Conservation (phyloP, 2,113 vertebrate genomes). For the Dipodomys merriami region DNA sequence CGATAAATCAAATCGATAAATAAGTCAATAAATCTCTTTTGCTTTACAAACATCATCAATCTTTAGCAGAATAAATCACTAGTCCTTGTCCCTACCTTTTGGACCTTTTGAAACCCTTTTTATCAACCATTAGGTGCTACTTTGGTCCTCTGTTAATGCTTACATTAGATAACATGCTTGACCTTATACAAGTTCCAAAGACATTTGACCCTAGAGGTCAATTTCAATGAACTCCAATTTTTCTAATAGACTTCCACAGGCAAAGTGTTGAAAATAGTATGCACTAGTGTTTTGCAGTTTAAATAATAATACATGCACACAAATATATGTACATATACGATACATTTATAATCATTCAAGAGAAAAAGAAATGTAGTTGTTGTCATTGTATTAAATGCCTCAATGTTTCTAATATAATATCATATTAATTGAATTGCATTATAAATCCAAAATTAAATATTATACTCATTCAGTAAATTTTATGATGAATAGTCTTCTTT, state of each 20-base stretch:
- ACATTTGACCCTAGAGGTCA: constrained; percentile 58
- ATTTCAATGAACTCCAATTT: constrained; percentile 24
- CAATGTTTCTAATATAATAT: neutral
- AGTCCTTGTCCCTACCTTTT: constrained; percentile 22
- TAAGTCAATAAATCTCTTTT: constrained; percentile 77
- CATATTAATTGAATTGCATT: neutral
- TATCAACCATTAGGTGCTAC: constrained; percentile 9
- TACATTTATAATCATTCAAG: too few relatives aligned
- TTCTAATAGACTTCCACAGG: constrained; percentile 28
- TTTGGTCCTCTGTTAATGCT: constrained; percentile 37
- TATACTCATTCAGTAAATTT: neutral
- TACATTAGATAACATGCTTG: constrained; percentile 48
- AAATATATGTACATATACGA: too few relatives aligned
- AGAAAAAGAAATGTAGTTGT: too few relatives aligned
- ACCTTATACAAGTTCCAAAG: constrained; percentile 31
- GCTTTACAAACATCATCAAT: constrained; percentile 63
- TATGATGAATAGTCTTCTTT: neutral
- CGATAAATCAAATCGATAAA: constrained; percentile 81
- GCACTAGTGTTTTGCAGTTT: neutral
- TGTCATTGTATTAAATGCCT: too few relatives aligned
- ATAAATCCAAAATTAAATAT: neutral
- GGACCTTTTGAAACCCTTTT: constrained; percentile 55
- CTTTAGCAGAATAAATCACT: constrained; percentile 66
- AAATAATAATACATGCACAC: neutral
- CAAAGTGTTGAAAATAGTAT: neutral